Base-by-base conservation (phyloP, 2,113 vertebrate species). In the Erinaceus europaeus region DNA sequence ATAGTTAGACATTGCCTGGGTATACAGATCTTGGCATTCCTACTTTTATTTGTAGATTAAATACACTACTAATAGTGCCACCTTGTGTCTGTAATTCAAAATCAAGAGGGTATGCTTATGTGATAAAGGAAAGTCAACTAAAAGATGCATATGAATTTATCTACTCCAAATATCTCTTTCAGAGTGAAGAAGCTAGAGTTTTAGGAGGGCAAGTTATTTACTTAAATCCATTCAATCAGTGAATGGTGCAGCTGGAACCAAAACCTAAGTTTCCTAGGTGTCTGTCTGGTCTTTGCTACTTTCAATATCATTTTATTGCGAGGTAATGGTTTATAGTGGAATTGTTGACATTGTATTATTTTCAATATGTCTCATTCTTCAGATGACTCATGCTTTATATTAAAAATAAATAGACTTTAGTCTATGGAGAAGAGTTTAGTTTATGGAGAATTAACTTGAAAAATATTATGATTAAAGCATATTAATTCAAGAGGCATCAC, bases 1-100 rank as follows among this genome's bases (percentile, higher is more conserved):
- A 78, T 38, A 78, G 61, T 89, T 84, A 83, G 34, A 69, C n/a
- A 44, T 20, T 50, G 34, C 83, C 88, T 68, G n/a, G 13, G 44
- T 61, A 64, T 0, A 69, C 1, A 72, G 0, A 69, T 90, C 7
- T 14, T 79, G 52, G 55, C 68, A 27, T 53, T 71, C 4, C 7
- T 11, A 6, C 65, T 95, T 78, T 89, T 69, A 79, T 1, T 3
- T 40, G 8, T 20, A 23, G 55, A 38, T 68, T 89, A 36, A 75
- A 0, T 40, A 97, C 57, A 79, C 90, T 97, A 92, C 86, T 96
- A 93, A 97, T 89, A 93, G 95, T 96, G 97, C 97, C 97, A 97
- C 89, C 97, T 97, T 96, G 97, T 97, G 97, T 93, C 92, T 86
- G 50, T 95, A 90, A 79, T 67, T 61, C 36, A 92, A 91, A 95